These are phyloP conservation scores for Lutraria lutraria DNA, from an alignment of 2,888 invertebrate species.

Conservation along the genomic window DNA sequence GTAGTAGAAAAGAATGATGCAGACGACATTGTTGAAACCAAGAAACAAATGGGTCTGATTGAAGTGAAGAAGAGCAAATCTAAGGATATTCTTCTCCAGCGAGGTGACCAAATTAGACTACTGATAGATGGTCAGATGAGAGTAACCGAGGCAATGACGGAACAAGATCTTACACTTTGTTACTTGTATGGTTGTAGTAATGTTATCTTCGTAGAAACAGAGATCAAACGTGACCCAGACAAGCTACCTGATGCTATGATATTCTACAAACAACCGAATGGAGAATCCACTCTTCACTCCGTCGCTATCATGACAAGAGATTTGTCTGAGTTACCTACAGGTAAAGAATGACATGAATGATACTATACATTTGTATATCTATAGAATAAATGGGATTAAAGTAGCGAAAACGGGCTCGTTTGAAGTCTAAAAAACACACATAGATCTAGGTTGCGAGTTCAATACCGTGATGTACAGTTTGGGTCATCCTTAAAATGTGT, in stretches of 20 bases:
- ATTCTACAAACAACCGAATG: conserved; percentile 55
- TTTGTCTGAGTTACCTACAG: conserved; percentile 69
- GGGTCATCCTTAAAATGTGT: too few species aligned
- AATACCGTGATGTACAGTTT: too few species aligned
- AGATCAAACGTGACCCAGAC: conserved; percentile 73
- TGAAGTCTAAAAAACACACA: too few species aligned
- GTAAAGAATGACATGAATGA: conserved; percentile 36
- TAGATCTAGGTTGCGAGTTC: too few species aligned
- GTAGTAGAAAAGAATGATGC: conserved; percentile 64
- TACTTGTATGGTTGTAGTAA: conserved; percentile 66
- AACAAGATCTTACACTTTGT: conserved; percentile 64
- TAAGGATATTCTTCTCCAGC: conserved; percentile 66
- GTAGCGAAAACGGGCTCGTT: too few species aligned
- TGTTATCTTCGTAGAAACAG: conserved; percentile 68
- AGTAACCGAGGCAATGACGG: conserved; percentile 56
- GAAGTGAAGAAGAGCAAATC: conserved; percentile 73
- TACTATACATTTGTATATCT: too few species aligned
- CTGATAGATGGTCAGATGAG: conserved; percentile 70
- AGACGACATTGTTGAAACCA: conserved; percentile 62
- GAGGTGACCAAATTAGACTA: conserved; percentile 67
- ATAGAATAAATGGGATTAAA: too few species aligned
- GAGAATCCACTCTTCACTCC: conserved; percentile 55
- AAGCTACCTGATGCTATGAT: conserved; percentile 73
- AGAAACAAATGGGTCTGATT: conserved; percentile 59
- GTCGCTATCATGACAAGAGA: conserved; percentile 73